Conservation (phyloP, 1,140 invertebrate species). For the Anastatus disparis region DNA sequence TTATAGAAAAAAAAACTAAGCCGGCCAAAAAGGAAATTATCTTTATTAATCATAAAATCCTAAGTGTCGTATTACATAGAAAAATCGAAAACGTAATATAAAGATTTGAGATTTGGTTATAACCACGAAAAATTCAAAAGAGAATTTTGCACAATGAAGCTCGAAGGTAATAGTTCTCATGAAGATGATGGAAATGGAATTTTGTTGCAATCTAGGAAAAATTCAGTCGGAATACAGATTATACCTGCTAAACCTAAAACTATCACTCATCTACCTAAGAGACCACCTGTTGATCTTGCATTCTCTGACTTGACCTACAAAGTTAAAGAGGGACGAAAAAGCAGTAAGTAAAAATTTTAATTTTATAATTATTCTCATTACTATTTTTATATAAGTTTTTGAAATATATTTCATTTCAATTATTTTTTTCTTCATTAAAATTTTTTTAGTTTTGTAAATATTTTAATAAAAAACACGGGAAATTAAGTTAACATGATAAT, state of each 20-base stretch:
- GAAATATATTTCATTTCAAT: too few relatives aligned
- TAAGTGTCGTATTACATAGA: not conserved
- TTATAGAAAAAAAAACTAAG: not conserved
- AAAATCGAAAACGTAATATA: not conserved
- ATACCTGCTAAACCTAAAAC: conserved; percentile 78
- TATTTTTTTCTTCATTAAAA: too few relatives aligned
- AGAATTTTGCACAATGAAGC: conserved; percentile 54
- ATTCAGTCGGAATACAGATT: conserved; percentile 70
- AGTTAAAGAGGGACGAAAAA: conserved; percentile 83
- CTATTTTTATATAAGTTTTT: not conserved
- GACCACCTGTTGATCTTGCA: conserved; percentile 87
- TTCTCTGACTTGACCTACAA: conserved; percentile 87
- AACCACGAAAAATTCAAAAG: too few relatives aligned
- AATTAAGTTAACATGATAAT: too few relatives aligned
- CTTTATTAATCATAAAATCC: not conserved
- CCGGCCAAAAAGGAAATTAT: too few relatives aligned
- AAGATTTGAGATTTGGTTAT: not conserved
- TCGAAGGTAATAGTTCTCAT: conserved; percentile 59
- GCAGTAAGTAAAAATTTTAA: conserved; percentile 77
- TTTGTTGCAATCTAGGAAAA: conserved; percentile 67
- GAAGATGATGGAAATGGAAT: conserved; percentile 60
- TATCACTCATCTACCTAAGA: conserved; percentile 83
- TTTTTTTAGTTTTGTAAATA: too few relatives aligned
- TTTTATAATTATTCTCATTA: not conserved
- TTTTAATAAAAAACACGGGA: too few relatives aligned